Evolutionary conservation across 1,140 invertebrate genomes (phyloP).

Genomic region (Brachystomella parvula): DNA sequence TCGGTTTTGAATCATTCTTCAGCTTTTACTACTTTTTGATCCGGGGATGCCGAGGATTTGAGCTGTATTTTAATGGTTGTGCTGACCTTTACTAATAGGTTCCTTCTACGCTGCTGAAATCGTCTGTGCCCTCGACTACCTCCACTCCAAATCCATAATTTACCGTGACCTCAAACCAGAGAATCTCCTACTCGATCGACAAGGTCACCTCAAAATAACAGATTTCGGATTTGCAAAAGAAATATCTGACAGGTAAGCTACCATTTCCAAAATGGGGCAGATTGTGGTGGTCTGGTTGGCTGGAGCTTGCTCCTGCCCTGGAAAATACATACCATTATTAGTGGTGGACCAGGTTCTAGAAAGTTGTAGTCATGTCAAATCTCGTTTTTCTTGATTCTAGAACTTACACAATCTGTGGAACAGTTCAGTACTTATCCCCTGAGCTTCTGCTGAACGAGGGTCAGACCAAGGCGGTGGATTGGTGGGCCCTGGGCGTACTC

Average conservation of each 20-base stretch:
- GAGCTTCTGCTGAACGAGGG: slow-evolving; percentile 95
- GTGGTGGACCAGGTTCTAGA: no score
- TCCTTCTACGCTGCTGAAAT: slow-evolving; percentile 94
- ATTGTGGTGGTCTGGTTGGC: no score
- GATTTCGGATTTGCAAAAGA: slow-evolving; percentile 97
- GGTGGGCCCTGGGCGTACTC: slow-evolving; percentile 72
- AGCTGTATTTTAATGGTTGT: no score
- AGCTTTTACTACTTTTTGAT: no score
- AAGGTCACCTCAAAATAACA: slow-evolving; percentile 92
- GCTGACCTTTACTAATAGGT: no score
- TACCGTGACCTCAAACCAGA: slow-evolving; percentile 70
- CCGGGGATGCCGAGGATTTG: no score
- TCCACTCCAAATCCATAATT: slow-evolving; percentile 78
- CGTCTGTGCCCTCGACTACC: slow-evolving; percentile 82
- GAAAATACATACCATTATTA: no score
- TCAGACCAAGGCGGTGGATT: slow-evolving; percentile 93
- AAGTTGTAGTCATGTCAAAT: no score
- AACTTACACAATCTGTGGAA: slow-evolving; percentile 93
- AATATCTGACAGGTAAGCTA: slow-evolving; percentile 61
- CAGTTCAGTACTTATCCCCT: slow-evolving; percentile 88
- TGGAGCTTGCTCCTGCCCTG: no score
- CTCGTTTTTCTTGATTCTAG: slow-evolving; percentile 41
- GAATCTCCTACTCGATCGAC: slow-evolving; percentile 80
- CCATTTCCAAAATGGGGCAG: slow-evolving; percentile 44
- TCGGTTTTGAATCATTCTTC: no score